Evolutionary conservation across 2,888 invertebrate genomes (phyloP), one percentile per base, ranked within the genome.

Genomic region (Notocelia uddmanniana): DNA sequence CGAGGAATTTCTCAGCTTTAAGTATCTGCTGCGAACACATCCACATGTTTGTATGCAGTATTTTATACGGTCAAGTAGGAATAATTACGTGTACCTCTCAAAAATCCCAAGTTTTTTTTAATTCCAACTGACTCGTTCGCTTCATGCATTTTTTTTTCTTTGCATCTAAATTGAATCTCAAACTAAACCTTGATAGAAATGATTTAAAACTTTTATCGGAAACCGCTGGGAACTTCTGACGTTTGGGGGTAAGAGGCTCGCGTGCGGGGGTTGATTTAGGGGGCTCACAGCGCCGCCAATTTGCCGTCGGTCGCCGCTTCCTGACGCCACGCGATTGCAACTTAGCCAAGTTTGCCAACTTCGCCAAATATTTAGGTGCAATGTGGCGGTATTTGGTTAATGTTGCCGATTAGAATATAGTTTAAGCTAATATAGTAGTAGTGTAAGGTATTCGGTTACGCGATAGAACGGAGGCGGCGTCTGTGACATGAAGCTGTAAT

Each of bases 261-360:
- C 31, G 63, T 63, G 63, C 15, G 50, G 50, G 48, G 63, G 50
- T 63, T 50, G 50, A 63, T 63, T 62, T 62, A 50, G 63, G 63
- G 50, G 63, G 50, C 19, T 21, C 21, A n/a, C 18, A 34, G 31
- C 23, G 45, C 11, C 50, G 19, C 64, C 67, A 68, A 67, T 60
- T 71, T 67, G 66, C 70, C 58, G 64, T 13, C 23, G 31, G 59
- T 37, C 60, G 31, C 26, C 63, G 50, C 69, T 60, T 67, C 60
- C 62, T 62, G 72, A 55, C 60, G 50, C 55, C 60, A 50, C 37
- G 72, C 62, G 60, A 68, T 68, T 55, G 55, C 67, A 55, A 71
- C 52, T 66, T 57, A 18, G 54, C 66, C 41, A 67, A 67, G 23
- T 60, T 67, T 26, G 34, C 52, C 19, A 67, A 55, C 21, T 59